A percentile compares a stretch with the other conserved stretches of the same genome.
Evolutionary conservation across 2,113 vertebrate genomes (phyloP).

Genomic region (Crotalus viridis): DNA sequence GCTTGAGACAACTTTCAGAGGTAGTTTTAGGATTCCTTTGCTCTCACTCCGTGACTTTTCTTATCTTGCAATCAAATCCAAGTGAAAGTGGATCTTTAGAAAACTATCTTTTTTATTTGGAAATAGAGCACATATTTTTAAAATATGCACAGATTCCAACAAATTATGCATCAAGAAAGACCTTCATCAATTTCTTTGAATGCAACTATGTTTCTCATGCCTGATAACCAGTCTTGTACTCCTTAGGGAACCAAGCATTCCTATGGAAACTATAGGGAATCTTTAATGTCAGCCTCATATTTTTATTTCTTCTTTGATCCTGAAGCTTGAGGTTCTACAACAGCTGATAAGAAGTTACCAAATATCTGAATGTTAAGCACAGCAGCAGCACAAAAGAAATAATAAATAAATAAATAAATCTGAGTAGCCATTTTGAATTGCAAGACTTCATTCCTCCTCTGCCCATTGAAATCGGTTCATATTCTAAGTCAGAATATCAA

Average conservation of each 20-base stretch:
- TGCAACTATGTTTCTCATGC: background rate
- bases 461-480: background rate
- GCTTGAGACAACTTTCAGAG: background rate
- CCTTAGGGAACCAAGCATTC: background rate
- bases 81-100: background rate
- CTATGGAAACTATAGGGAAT: background rate
- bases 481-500: background rate
- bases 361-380: accelerated
- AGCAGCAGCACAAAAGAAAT: background rate
- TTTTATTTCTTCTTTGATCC: background rate
- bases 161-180: background rate
- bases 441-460: conserved; percentile 14
- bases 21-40: background rate
- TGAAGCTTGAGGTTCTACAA: background rate
- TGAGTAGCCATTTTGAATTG: conserved; percentile 23
- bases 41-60: background rate
- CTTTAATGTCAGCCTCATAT: background rate
- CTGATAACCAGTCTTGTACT: background rate
- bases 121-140: background rate
- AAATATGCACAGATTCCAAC: background rate
- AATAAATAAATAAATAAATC: background rate
- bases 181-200: background rate
- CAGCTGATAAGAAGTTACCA: background rate
- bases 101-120: background rate
- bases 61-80: background rate